phyloP scores from a whole-genome alignment of 1,140 invertebrate genomes.

The Eupristina koningsbergeri region DNA sequence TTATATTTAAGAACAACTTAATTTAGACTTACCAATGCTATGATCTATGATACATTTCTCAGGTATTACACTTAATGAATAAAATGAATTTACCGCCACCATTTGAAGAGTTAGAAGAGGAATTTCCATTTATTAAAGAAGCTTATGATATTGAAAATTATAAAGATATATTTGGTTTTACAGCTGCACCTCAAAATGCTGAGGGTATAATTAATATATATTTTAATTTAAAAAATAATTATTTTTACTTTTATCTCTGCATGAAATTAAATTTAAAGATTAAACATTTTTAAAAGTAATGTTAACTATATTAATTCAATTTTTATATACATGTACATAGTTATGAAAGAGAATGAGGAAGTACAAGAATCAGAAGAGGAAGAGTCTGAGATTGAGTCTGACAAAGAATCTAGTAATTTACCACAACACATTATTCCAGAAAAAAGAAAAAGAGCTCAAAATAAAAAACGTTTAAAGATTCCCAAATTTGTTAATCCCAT shows the following conservation, averaged over 20 bases:
- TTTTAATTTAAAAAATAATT: too few relatives aligned
- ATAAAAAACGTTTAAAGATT: constrained; percentile 76
- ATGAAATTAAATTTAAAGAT: too few relatives aligned
- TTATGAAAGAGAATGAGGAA: background rate
- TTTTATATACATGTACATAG: background rate
- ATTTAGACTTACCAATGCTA: too few relatives aligned
- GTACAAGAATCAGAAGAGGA: constrained; percentile 67
- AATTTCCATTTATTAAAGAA: constrained; percentile 67
- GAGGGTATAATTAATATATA: constrained; percentile 59
- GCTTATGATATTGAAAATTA: constrained; percentile 68
- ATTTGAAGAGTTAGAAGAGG: constrained; percentile 78
- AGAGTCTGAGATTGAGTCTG: constrained; percentile 89
- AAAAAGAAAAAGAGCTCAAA: constrained; percentile 76
- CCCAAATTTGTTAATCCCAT: constrained; percentile 77
- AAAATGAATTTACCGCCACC: constrained; percentile 93
- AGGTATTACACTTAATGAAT: constrained; percentile 95
- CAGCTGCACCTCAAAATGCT: constrained; percentile 60
- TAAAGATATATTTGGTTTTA: constrained; percentile 67
- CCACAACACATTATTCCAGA: constrained; percentile 70
- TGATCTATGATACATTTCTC: too few relatives aligned
- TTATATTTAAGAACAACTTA: too few relatives aligned
- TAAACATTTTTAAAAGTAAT: background rate
- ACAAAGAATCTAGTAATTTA: constrained; percentile 72
- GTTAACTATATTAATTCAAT: background rate
- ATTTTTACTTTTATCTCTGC: too few relatives aligned